Base-by-base conservation (phyloP, 2,797 vertebrate species). In the Peromyscus aztecus region DNA sequence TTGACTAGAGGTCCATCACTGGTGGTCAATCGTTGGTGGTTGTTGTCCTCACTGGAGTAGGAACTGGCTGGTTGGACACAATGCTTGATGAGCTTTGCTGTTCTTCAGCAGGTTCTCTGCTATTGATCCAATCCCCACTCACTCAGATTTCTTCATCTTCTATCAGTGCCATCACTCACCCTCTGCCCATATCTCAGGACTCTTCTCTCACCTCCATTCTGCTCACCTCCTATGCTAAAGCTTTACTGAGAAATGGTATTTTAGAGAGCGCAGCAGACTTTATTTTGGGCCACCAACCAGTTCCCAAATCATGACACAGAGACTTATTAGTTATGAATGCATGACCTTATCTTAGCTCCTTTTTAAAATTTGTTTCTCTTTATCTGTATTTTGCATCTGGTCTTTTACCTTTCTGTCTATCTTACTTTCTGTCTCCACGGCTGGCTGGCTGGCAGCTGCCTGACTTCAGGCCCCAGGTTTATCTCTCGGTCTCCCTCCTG, bases 31-130 rank as follows among this genome's bases (percentile, higher is more conserved):
- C 5, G 0, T 9, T 52, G 6, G n/a, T 57, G 14, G 24, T 21
- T 0, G 2, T 34, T 88, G 10, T 17, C 9, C 1, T 55, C 16
- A 31, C 9, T 4, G 0, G 9, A 57, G 6, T 0, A 49, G 21
- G 19, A 67, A 43, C 1, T 2, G 12, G 63, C 24, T 19, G 16
- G 1, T 8, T 27, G 27, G 24, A 19, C 85, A 40, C 1, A 11
- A 27, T 40, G 16, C 4, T 40, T 1, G 16, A 9, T 34, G 29
- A 34, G 5, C 8, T 16, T 1, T 19, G 19, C 8, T 73, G 16
- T 40, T 55, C 9, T 73, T 16, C n/a, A 19, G 17, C 14, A 14
- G 1, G 5, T 1, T 31, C 2, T 31, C 24, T 37, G 49, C 52
- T 73, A 4, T 40, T 40, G n/a, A 6, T 73, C 0, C 46, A 23